Evolutionary conservation across 2,797 vertebrate genomes (phyloP).

Genomic region (Coreius guichenoti): DNA sequence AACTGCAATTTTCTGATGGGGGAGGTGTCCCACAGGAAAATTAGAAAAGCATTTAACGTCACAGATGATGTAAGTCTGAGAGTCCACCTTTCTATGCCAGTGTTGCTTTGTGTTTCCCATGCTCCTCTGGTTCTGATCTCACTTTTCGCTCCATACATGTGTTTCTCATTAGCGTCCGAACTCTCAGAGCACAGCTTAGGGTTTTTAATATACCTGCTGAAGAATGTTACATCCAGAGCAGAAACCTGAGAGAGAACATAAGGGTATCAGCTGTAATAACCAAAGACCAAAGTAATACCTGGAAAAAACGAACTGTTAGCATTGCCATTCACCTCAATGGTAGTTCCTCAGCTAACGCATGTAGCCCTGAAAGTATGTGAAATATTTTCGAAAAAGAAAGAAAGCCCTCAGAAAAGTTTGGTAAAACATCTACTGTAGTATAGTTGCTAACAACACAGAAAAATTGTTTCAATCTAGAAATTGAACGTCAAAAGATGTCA

Average conservation of each 20-base stretch:
- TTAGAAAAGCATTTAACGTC: conserved; percentile 31
- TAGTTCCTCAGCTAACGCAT: background rate
- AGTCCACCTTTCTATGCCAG: conserved; percentile 22
- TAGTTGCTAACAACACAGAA: background rate
- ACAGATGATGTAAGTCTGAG: conserved; percentile 35
- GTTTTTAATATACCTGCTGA: conserved; percentile 26
- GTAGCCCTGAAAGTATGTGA: background rate
- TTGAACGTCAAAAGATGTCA: background rate
- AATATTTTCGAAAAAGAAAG: background rate
- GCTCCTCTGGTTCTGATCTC: conserved; percentile 5
- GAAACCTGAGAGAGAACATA: conserved; percentile 10
- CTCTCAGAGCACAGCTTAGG: conserved; percentile 7
- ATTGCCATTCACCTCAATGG: background rate
- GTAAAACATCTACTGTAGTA: background rate
- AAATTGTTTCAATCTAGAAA: background rate
- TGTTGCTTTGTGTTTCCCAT: conserved; percentile 38
- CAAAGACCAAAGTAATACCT: background rate
- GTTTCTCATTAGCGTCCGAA: conserved; percentile 43
- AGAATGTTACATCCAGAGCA: conserved; percentile 6
- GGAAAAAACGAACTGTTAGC: background rate
- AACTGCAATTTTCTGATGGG: conserved; percentile 14
- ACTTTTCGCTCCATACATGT: conserved; percentile 28
- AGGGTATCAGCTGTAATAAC: background rate
- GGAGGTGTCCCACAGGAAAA: background rate
- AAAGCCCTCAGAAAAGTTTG: background rate